Base-by-base conservation (phyloP, 2,888 invertebrate species). In the Tyria jacobaeae region DNA sequence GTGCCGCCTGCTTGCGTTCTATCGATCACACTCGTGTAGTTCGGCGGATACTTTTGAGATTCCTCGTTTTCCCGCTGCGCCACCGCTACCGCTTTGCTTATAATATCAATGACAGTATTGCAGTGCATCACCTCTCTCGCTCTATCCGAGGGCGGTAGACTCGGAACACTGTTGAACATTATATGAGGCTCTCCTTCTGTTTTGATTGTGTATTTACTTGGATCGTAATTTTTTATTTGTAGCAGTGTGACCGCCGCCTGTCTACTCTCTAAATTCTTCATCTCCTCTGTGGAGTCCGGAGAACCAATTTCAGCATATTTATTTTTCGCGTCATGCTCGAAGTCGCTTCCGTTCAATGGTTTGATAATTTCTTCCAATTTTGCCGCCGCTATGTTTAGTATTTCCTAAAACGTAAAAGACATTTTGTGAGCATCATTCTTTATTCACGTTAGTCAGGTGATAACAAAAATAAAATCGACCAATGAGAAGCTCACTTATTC, bases 281-380 rank as follows among this genome's bases (percentile, higher is more conserved):
- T 94, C 75, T 93, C 94, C 77, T 94, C 94, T 27, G 93, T 94
- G 44, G 94, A 94, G 79, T 94, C 92, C 51, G 94, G 94, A 34
- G 93, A 92, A 56, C 94, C 93, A 61, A 92, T 86, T 76, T 91
- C 94, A 52, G 88, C 85, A 78, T 92, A 91, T 76, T 88, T 89
- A 76, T 87, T 82, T 82, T 90, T 91, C 62, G 77, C 80, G 57
- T 82, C 79, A 64, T 83, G 80, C 14, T 90, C 91, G 78, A 85
- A 92, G 2, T 89, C 88, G 75, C 73, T 80, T 54, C 89, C 88
- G 76, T 84, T 87, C 68, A 94, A 83, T 69, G 95, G 94, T 77
- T 91, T 94, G 76, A 95, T 91, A 78, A 95, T 91, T 79, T 94
- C 95, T 71, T 95, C 95, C 78, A 96, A 86, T 79, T 95, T 94